Evolutionary conservation across 2,797 vertebrate genomes (phyloP).

Genomic region (Eurystomus glaucurus): DNA sequence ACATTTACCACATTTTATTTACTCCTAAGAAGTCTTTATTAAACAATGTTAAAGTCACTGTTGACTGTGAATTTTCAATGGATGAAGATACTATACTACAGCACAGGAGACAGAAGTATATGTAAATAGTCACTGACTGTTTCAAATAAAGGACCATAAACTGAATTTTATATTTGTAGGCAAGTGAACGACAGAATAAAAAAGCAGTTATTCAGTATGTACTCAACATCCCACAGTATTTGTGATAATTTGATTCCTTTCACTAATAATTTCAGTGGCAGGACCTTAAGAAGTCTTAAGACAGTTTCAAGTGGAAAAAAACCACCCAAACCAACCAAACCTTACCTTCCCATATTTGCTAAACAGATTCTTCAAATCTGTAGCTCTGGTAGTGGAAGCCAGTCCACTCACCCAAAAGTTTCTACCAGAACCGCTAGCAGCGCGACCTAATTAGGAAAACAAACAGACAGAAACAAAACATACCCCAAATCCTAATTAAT

Average conservation of each 20-base stretch:
- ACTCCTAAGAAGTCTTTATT: neutral
- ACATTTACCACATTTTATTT: neutral
- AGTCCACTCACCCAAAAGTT: constrained; percentile 99
- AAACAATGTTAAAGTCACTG: neutral
- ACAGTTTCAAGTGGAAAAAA: neutral
- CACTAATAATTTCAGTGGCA: neutral
- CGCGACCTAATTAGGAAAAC: constrained; percentile 76
- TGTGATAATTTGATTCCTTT: neutral
- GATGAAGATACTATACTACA: neutral
- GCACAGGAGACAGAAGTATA: neutral
- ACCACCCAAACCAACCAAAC: accelerated
- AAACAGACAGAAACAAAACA: neutral
- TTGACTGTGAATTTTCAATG: neutral
- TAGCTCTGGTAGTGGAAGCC: constrained; percentile 97
- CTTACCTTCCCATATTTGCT: constrained; percentile 97
- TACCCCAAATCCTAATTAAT: neutral
- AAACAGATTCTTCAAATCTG: constrained; percentile 96
- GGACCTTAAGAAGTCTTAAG: neutral
- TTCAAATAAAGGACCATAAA: neutral
- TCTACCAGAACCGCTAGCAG: constrained; percentile 83
- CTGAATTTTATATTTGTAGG: neutral
- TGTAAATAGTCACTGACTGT: neutral
- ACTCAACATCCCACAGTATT: neutral
- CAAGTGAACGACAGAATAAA: neutral
- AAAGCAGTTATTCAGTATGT: neutral